Evolutionary conservation across 2,113 vertebrate genomes (phyloP), one percentile per base, ranked within the genome.

Genomic region (Argyrosomus japonicus): DNA sequence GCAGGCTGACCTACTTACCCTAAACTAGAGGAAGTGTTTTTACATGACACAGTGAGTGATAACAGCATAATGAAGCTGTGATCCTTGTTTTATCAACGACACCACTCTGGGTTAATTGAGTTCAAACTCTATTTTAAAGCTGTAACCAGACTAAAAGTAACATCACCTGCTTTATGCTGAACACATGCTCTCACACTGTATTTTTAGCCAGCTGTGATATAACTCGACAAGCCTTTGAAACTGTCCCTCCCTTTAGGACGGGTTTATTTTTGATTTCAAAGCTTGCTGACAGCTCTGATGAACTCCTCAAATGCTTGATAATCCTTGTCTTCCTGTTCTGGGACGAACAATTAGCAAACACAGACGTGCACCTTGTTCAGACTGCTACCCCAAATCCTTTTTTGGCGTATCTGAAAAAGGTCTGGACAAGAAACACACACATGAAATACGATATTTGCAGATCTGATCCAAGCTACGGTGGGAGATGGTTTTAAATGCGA

Each of bases 191-290:
- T 69, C 73, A 76, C 57, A 77, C 62, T 69, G 57, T 88, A 87
- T 87, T 88, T 88, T 83, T 84, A 89, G 77, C 12, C 45, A 25
- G n/a, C 62, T 75, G 27, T 75, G 72, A 77, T 61, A 68, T 53
- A 62, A 71, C 58, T 82, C 27, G 1, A 64, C 69, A 18, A 85
- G 71, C 69, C 60, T 84, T 87, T 84, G 85, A 88, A 85, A 83
- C 19, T 12, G 27, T 77, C 71, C 71, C 40, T 80, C 32, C 62
- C 65, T 81, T 78, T 54, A 76, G 58, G 43, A 63, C 1, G 12
- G 51, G 27, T 77, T 89, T 70, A 29, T 79, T 82, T 82, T 87
- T 77, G 14, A 57, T 68, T 78, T 87, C 65, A 74, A 81, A 87
- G 63, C 47, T 67, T 76, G 63, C 54, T 78, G 82, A 78, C 74